phyloP scores from a whole-genome alignment of 2,113 vertebrate species.

The Brachirus orientalis region DNA sequence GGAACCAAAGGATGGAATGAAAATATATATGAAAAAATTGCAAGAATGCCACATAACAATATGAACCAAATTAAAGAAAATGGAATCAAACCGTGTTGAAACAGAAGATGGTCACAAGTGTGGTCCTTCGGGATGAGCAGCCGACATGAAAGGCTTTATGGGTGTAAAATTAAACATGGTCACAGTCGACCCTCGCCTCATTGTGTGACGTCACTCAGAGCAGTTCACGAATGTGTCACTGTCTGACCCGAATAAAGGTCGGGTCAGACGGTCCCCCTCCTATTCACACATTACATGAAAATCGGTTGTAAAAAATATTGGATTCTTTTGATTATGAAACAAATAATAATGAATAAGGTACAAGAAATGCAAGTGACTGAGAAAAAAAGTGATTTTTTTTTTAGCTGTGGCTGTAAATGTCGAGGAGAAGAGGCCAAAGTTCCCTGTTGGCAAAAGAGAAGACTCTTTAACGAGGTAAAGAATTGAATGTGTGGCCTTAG shows the following conservation, averaged over 20 bases:
- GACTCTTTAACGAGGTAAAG: constrained; percentile 38
- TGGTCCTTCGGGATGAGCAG: not conserved
- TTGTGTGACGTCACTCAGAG: constrained; percentile 6
- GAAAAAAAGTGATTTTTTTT: no score
- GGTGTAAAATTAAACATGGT: not conserved
- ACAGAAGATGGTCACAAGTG: not conserved
- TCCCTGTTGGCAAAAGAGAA: constrained; percentile 18
- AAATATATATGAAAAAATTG: not conserved
- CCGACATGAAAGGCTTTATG: constrained; percentile 3
- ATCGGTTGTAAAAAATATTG: not conserved
- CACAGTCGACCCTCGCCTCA: not conserved
- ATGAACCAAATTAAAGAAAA: not conserved
- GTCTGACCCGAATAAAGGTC: not conserved
- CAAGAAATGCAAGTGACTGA: not conserved
- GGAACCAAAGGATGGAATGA: constrained; percentile 22
- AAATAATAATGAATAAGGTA: not conserved
- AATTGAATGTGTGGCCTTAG: constrained; percentile 29
- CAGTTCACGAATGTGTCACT: constrained; percentile 23
- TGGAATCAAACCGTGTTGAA: no score
- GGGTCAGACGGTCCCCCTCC: not conserved
- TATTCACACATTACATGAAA: constrained; percentile 3
- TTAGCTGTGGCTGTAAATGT: not conserved
- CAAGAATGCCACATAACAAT: not conserved
- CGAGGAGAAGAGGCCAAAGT: constrained; percentile 13
- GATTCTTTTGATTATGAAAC: not conserved